Base-by-base conservation (phyloP, 30 jellyfish, hydroid and myxozoan genomes). In the Mastigias papua region DNA sequence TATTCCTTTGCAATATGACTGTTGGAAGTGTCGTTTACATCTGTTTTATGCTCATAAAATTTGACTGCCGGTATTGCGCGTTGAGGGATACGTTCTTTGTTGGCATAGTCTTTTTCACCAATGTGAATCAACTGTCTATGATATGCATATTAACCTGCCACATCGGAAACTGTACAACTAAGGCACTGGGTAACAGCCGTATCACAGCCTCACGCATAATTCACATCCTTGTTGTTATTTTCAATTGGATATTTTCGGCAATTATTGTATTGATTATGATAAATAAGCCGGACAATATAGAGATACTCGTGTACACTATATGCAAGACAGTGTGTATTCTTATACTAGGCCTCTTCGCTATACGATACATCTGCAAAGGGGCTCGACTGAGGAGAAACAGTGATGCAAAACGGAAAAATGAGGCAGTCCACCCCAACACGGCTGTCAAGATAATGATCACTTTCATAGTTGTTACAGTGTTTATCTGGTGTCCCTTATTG, bases 401-500 rank as follows among this genome's bases (percentile, higher is more conserved):
- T 5, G 88, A 58, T 1, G 57, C 76, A 16, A 22, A 65, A 2
- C 29, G 65, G 26, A 48, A 49, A 0, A 19, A 28, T 3, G 94
- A 85, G 10, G n/a, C 84, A n/a, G 48, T n/a, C 37, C 27, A 13
- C 23, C 21, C 74, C 31, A 57, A 58, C 2, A 73, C 67, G 16
- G 94, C 94, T 0, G 30, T 85, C 32, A 61, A 25, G 8, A 73
- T 85, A 42, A 60, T 85, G 76, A 72, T 78, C n/a, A 34, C 88
- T 17, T 85, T 73, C 32, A 35, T 70, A 78, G 20, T 67, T 10
- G 28, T 73, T 4, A 85, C 82, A 10, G 31, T 85, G 27, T n/a
- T 73, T 25, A 85, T 86, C 2, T 85, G 94, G 94, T 11, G 74
- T 30, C 94, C 94, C 1, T 65, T 85, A 6, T 1, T 85, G 63